Base-by-base conservation (phyloP, 2,113 vertebrate genomes). In the Perognathus longimembris region DNA sequence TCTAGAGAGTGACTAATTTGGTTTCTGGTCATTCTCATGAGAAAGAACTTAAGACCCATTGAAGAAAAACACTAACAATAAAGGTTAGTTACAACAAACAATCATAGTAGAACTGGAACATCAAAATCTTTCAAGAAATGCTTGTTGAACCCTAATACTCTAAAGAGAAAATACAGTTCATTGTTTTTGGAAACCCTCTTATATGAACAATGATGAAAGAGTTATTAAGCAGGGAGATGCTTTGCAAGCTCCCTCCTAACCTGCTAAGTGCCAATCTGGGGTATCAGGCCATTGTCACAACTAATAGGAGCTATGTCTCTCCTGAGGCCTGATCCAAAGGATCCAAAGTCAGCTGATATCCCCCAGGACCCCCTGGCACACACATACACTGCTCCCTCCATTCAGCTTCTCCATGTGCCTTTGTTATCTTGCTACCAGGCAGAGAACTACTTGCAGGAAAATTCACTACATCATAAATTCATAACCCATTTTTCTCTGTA, bases 401-500 rank as follows among this genome's bases (percentile, higher is more conserved):
- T n/a, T n/a, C 84, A 85, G 50, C 59, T 90, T 92, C 64, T 94
- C 28, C 30, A 10, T 0, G 0, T 92, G 84, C 54, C 59, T 86
- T 84, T 96, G 95, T 81, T 64, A 59, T 92, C n/a, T 36, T 90
- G 79, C 88, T 57, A 0, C 26, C 24, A 57, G 83, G 32, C 64
- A 84, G 61, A 90, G 24, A 93, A 40, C 69, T 71, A 81, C 79
- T 85, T 30, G 77, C 61, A 87, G 77, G 80, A 87, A 95, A 84
- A 81, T 92, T 95, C 92, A 95, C 79, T 80, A 66, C 86, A 89
- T 91, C 93, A 71, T 93, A 96, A 95, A 97, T 95, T 96, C 91
- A 89, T 91, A 93, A 96, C 93, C 93, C 93, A 93, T 96, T 96
- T 97, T 96, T 95, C 96, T 96, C 96, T 95, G 89, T 96, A 95